phyloP scores from a whole-genome alignment of 2,888 invertebrate genomes.

The Dasysyrphus albostriatus region DNA sequence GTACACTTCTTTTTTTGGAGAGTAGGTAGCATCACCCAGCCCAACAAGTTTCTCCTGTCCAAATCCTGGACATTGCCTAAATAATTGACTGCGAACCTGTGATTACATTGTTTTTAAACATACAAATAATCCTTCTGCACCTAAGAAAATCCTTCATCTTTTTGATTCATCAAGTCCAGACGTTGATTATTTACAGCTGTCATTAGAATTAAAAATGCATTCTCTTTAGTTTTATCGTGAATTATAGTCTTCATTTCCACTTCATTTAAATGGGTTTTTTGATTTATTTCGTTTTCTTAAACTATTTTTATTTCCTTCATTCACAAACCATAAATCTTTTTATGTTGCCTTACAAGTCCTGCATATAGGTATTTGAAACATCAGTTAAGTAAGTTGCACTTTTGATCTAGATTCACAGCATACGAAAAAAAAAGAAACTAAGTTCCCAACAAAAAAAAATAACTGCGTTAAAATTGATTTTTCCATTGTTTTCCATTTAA shows the following conservation, averaged over 20 bases:
- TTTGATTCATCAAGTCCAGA: background rate
- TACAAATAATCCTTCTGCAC: no score
- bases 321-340: slow-evolving; percentile 39
- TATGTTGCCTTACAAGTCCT: slow-evolving; percentile 23
- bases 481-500: slow-evolving; percentile 49
- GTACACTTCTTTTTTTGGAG: no score
- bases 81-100: no score
- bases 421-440: background rate
- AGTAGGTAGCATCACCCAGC: no score
- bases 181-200: background rate
- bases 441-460: no score
- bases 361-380: background rate
- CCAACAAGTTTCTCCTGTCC: no score
- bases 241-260: slow-evolving; percentile 10
- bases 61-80: no score
- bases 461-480: slow-evolving; percentile 57
- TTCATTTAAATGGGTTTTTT: slow-evolving; percentile 21
- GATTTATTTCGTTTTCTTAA: background rate
- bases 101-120: no score
- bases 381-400: slow-evolving; percentile 61
- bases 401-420: background rate
- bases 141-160: background rate
- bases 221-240: background rate
- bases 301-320: slow-evolving; percentile 1
- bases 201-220: slow-evolving; percentile 48